phyloP scores from a whole-genome alignment of 2,888 invertebrate genomes.

The Alcis repandata region DNA sequence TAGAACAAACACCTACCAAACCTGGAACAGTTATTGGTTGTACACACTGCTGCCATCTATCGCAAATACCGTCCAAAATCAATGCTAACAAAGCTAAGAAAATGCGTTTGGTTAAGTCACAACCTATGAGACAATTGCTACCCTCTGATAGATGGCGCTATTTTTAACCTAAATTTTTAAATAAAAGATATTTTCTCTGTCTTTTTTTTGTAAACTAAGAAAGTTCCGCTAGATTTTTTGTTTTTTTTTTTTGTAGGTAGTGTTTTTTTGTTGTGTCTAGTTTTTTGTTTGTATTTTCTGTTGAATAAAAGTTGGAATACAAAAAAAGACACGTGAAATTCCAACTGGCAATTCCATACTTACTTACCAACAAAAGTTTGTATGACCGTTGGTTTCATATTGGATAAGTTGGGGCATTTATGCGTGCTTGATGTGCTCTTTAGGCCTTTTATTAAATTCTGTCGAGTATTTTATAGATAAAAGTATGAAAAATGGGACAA shows the following conservation, averaged over 20 bases:
- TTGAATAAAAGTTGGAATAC: too few species aligned
- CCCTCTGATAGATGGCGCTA: slow-evolving; percentile 52
- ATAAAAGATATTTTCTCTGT: too few species aligned
- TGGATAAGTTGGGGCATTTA: neutral
- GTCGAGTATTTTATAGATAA: too few species aligned
- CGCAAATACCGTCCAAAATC: neutral
- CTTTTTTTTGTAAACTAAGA: too few species aligned
- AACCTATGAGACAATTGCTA: slow-evolving; percentile 4
- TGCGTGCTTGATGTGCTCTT: too few species aligned
- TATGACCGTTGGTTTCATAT: neutral
- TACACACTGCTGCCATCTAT: slow-evolving; percentile 31
- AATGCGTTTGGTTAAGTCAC: too few species aligned
- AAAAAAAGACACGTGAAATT: too few species aligned
- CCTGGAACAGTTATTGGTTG: neutral
- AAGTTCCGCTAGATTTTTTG: too few species aligned
- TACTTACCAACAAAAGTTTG: neutral
- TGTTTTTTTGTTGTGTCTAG: neutral
- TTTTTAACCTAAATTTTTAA: neutral
- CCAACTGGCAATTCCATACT: neutral
- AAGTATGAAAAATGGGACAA: too few species aligned
- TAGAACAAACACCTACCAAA: neutral
- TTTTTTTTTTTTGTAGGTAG: neutral
- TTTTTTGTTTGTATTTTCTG: too few species aligned
- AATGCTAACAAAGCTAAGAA: neutral
- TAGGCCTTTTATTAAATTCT: too few species aligned